A percentile compares a stretch with the other conserved stretches of the same genome.
phyloP scores from a whole-genome alignment of 35 echinoderm and acorn worm species.

The Diadema setosum region DNA sequence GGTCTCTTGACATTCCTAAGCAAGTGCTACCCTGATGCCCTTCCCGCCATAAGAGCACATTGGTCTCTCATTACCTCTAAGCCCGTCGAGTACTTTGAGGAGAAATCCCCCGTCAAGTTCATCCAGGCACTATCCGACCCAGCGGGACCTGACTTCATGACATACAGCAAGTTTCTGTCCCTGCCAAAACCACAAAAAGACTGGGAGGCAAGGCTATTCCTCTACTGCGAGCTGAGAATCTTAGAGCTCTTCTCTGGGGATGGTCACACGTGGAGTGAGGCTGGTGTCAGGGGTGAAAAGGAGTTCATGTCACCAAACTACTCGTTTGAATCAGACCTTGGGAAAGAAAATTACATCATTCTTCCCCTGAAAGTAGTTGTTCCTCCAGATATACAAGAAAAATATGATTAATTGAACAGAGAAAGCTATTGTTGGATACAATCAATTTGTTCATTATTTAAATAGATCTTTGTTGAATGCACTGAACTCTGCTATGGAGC shows the following conservation, averaged over 20 bases:
- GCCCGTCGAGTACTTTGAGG: constrained; percentile 72
- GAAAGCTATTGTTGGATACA: too few relatives aligned
- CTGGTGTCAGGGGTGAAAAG: constrained; percentile 62
- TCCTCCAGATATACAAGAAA: background rate
- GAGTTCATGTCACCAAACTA: constrained; percentile 83
- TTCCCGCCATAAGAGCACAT: constrained; percentile 36
- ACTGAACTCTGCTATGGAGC: too few relatives aligned
- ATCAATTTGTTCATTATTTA: too few relatives aligned
- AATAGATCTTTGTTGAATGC: too few relatives aligned
- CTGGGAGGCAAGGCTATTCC: constrained; percentile 84
- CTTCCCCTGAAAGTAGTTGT: constrained; percentile 10
- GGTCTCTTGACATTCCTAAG: constrained; percentile 52
- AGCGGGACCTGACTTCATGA: constrained; percentile 61
- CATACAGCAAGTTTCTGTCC: constrained; percentile 52
- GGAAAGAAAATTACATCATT: background rate
- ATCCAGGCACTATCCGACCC: constrained; percentile 60
- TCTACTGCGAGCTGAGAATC: constrained; percentile 93
- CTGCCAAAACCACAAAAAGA: constrained; percentile 57
- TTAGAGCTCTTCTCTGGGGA: constrained; percentile 88
- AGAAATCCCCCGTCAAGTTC: constrained; percentile 68
- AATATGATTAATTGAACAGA: too few relatives aligned
- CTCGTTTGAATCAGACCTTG: background rate
- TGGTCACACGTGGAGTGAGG: constrained; percentile 56
- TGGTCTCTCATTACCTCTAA: constrained; percentile 39
- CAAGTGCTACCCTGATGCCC: constrained; percentile 64